A percentile compares a stretch with the other conserved stretches of the same genome.
These are phyloP conservation scores for Charaxes varanes DNA, from an alignment of 1,140 invertebrate species.

Conservation along the genomic window DNA sequence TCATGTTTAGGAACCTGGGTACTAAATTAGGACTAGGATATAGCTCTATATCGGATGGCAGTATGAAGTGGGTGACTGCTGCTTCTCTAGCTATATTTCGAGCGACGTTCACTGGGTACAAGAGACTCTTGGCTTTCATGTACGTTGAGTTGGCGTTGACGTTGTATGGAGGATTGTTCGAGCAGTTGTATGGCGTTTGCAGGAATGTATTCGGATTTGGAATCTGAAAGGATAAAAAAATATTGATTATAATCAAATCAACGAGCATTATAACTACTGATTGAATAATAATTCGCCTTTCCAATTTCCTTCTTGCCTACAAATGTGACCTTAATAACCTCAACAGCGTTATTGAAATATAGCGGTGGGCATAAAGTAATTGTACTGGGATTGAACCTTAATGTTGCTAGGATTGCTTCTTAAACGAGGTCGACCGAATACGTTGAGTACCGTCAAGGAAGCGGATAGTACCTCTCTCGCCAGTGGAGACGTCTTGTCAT, in stretches of 20 bases:
- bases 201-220: slow-evolving; percentile 78
- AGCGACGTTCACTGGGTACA: slow-evolving; percentile 92
- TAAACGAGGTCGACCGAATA: too few species aligned
- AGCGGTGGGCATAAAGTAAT: too few species aligned
- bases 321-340: too few species aligned
- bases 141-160: slow-evolving; percentile 81
- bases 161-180: slow-evolving; percentile 79
- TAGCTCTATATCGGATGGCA: slow-evolving; percentile 85
- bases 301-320: too few species aligned
- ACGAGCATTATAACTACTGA: too few species aligned
- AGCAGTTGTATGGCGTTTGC: slow-evolving; percentile 80
- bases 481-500: too few species aligned
- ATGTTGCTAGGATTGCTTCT: too few species aligned
- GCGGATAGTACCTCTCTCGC: too few species aligned
- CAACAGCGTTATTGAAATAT: too few species aligned
- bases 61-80: slow-evolving; percentile 87
- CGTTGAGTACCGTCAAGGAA: too few species aligned
- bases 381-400: too few species aligned
- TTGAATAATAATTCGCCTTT: too few species aligned
- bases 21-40: slow-evolving; percentile 83
- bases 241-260: background rate
- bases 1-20: slow-evolving; percentile 86
- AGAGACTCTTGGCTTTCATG: slow-evolving; percentile 84
- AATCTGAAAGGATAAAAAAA: slow-evolving; percentile 72
- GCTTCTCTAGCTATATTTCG: slow-evolving; percentile 89